Conservation (phyloP, 2,888 invertebrate species). For the Drosophila mimica region DNA sequence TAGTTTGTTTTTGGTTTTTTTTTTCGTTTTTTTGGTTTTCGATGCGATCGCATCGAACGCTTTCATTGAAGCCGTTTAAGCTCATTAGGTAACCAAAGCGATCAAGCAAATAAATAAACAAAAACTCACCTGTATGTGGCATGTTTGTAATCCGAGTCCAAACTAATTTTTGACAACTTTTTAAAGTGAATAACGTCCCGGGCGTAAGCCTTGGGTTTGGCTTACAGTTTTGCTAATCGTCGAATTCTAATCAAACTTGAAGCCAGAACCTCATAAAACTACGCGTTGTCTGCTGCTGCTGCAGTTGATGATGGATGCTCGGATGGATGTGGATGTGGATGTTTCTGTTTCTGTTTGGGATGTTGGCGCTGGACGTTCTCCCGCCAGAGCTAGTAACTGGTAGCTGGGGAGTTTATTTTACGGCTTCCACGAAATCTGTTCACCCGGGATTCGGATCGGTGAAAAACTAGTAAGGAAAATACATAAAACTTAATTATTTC, state of each 20-base stretch:
- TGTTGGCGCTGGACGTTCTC: conserved; percentile 35
- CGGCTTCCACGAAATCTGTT: conserved; percentile 73
- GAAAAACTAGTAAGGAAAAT: conserved; percentile 76
- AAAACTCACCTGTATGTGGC: conserved; percentile 76
- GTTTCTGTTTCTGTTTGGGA: conserved; percentile 11
- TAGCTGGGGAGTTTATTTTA: conserved; percentile 62
- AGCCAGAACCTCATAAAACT: conserved; percentile 65
- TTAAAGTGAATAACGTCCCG: conserved; percentile 43
- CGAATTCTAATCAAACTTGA: conserved; percentile 77
- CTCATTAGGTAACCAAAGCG: conserved; percentile 59
- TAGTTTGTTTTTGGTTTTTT: conserved; percentile 13
- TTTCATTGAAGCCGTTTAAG: conserved; percentile 43
- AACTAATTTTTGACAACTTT: conserved; percentile 50
- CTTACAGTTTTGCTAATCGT: conserved; percentile 62
- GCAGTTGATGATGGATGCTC: conserved; percentile 57
- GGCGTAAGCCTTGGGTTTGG: conserved; percentile 47
- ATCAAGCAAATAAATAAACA: background rate
- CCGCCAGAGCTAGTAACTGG: conserved; percentile 35
- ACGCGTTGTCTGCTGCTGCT: conserved; percentile 35
- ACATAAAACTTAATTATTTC: conserved; percentile 81
- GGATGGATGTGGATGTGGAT: background rate
- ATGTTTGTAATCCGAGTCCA: conserved; percentile 52
- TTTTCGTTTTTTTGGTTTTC: background rate
- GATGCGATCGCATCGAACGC: conserved; percentile 43
- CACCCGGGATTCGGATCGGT: conserved; percentile 54